Conservation (phyloP, 2,113 vertebrate genomes). For the Halichoerus grypus region DNA sequence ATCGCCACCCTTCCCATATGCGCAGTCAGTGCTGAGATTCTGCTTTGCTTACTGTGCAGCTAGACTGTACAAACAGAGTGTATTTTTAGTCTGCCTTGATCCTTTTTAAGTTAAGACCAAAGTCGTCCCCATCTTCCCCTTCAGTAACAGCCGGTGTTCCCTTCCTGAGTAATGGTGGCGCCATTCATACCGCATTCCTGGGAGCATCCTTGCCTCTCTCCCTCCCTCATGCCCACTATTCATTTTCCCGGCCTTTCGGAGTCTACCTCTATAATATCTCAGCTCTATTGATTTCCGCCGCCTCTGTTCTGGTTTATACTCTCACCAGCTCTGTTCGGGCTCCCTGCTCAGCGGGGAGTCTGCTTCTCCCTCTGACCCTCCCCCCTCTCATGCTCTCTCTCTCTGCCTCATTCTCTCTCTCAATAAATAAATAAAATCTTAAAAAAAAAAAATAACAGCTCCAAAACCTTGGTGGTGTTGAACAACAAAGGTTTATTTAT, state of each 20-base stretch:
- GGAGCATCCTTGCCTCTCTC: rapidly evolving
- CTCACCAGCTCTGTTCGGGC: neutral
- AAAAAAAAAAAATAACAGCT: neutral
- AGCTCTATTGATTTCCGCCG: no score
- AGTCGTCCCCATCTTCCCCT: neutral
- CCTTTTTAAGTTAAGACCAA: neutral
- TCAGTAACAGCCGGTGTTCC: neutral
- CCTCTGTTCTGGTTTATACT: neutral
- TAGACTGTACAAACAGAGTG: neutral
- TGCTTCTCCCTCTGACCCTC: no score
- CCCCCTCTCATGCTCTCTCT: no score
- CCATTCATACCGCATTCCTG: rapidly evolving
- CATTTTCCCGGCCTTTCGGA: neutral
- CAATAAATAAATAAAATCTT: no score
- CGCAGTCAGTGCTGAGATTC: neutral
- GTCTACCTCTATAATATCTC: neutral
- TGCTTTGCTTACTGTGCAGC: neutral
- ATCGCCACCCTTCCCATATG: neutral
- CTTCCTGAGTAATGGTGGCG: neutral
- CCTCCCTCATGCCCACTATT: neutral
- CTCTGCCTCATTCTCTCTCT: no score
- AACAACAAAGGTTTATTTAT: neutral
- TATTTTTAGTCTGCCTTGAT: neutral
- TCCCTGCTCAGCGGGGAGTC: no score
- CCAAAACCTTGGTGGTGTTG: neutral